Base-by-base conservation (phyloP, 1,140 invertebrate genomes). In the Bombus balteatus region DNA sequence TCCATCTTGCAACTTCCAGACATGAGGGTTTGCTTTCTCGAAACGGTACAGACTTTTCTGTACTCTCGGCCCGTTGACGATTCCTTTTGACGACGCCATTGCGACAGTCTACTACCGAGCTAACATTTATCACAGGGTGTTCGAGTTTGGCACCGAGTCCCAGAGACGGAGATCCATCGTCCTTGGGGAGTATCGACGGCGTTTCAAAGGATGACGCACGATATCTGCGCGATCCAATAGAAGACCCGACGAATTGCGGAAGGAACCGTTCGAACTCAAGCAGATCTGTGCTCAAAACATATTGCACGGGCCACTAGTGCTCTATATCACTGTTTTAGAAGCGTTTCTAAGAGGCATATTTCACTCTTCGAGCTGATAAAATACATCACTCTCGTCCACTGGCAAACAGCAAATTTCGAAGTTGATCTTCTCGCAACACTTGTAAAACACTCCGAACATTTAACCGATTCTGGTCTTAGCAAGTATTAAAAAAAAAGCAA, bases 81-180 rank as follows among this genome's bases (percentile, higher is more conserved):
- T 66, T 66, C n/a, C n/a, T 66, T 15, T 66, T n/a, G n/a, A 37
- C 53, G 47, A 74, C 80, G 83, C 82, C 91, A 89, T 89, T 90
- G 91, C 90, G 86, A 90, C 90, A 87, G 78, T 66, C 43, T 86
- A 88, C 90, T 92, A 92, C 77, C 90, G 86, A 92, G 79, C 91
- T 92, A 92, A 92, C 90, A 92, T 91, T 91, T 90, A 92, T 92
- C 82, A 81, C 65, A 91, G 91, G 87, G 87, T 85, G 79, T 70
- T 85, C 90, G 89, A 91, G 85, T 79, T 47, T 88, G 88, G 88
- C 78, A 91, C 84, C 91, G 90, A 91, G 88, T 88, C 78, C 70
- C 79, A 62, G 73, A 87, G 79, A 89, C 86, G 84, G 70, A 91
- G 91, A 87, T 89, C 88, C 88, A 87, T 89, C 83, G 81, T 85